Base-by-base conservation (phyloP, 2,113 vertebrate species). In the Chloroceryle aenea region DNA sequence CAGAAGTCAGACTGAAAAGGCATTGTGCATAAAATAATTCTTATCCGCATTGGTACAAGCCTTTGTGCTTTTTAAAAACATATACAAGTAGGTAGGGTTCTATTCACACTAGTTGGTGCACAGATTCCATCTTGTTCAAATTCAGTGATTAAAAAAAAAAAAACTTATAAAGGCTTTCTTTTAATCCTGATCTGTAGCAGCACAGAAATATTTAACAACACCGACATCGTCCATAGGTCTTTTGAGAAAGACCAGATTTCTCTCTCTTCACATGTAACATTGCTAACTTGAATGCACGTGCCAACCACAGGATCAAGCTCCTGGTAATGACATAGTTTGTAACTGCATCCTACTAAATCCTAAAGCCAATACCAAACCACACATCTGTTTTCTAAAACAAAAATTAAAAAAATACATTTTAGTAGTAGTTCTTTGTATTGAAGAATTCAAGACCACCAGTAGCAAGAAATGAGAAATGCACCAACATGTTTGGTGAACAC, bases 1-100 rank as follows among this genome's bases (percentile, higher is more conserved):
- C 90, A 95, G 94, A 97, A 96, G 95, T 97, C 96, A 96, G 96
- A 97, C 95, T 96, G 95, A 96, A 97, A 96, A 96, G 93, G 90
- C 95, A 93, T 96, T 96, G 95, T 96, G 83, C 90, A 87, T 95
- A 96, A 96, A 97, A 96, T 95, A 95, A 96, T 95, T 96, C 96
- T 87, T 89, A 85, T 75, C 76, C 86, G 0, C 76, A 0, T 27
- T 75, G 72, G 80, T 90, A 78, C 40, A 4, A 96, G 94, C 68
- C 63, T 94, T 92, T 94, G 90, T 93, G 83, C 92, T 87, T 93
- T 93, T 93, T 81, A 90, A 94, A 92, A 79, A 73, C 48, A 22
- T 42, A 68, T 45, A 86, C 0, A 12, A 93, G 84, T 30, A 72
- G 86, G 77, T 66, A 90, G 86, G 64, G 86, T 48, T 81, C 79